A percentile compares a stretch with the other conserved stretches of the same genome.
Conservation (phyloP, 2,113 vertebrate species). For the Charadrius vociferus region DNA sequence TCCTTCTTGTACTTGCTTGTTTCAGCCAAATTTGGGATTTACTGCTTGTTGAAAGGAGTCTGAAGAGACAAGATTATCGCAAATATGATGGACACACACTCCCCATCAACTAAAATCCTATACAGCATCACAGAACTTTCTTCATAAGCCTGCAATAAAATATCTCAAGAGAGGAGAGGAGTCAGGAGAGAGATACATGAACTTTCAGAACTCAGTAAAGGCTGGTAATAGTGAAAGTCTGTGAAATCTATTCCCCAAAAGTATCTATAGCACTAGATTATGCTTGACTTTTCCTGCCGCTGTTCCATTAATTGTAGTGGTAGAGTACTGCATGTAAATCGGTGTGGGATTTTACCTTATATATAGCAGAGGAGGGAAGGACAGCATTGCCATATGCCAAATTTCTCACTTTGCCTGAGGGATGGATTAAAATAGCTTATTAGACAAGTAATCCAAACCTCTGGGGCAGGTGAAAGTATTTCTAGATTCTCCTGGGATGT, state of each 20-base stretch:
- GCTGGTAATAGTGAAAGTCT: not conserved
- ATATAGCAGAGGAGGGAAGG: not conserved
- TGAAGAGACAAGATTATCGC: not conserved
- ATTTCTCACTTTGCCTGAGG: slow-evolving; percentile 6
- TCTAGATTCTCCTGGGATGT: not conserved
- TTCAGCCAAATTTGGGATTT: not conserved
- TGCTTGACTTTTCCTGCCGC: not conserved
- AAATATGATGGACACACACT: not conserved
- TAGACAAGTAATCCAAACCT: slow-evolving; percentile 11
- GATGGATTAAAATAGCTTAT: slow-evolving; percentile 1
- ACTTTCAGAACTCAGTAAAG: not conserved
- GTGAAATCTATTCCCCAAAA: not conserved
- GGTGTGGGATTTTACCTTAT: not conserved
- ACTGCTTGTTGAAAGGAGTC: not conserved
- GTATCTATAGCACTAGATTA: not conserved
- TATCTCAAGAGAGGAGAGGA: not conserved
- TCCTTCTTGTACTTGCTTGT: not conserved
- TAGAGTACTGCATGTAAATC: not conserved
- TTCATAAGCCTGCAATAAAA: slow-evolving; percentile 7
- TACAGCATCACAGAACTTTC: not conserved
- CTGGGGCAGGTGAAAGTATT: not conserved
- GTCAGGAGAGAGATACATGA: not conserved
- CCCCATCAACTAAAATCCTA: not conserved
- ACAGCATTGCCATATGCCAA: not conserved
- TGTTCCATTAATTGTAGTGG: not conserved